Base-by-base conservation (phyloP, 2,888 invertebrate species). In the Agriopis leucophaearia region DNA sequence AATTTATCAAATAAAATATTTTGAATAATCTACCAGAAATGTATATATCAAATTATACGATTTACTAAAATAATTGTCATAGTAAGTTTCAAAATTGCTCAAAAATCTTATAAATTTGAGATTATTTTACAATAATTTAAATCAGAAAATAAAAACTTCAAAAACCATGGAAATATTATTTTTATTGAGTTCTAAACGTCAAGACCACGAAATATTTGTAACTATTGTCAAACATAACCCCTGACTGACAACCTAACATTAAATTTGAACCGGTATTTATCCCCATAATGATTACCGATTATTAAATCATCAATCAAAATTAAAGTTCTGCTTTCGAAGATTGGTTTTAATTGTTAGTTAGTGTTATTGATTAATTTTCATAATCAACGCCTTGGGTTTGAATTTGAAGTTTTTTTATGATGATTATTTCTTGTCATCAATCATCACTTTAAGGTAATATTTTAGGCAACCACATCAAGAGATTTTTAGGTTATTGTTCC, bases 261-360 rank as follows among this genome's bases (percentile, higher is more conserved):
- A 59, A 27, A 40, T 27, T 18, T 27, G n/a, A 59, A 50, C 59
- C 78, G 75, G 81, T 82, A 81, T 82, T 82, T 80, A 68, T 72
- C 75, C 48, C 36, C 66, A 69, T 75, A 77, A 55, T 74, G 82
- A 83, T 85, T 82, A 77, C 74, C 75, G 80, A 85, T 87, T 87
- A 88, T 88, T 87, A 88, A 78, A 85, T 85, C 86, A 89, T 89
- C 89, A 86, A 88, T 89, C 88, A 84, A 77, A 75, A 83, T 84
- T 81, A 81, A 79, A 77, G 70, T 59, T 70, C 66, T 73, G 56
- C 69, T 64, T 70, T 73, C 64, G 72, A 66, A 74, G 78, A 78
- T 73, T 66, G 64, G 60, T 27, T 64, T 74, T 88, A 88, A 89
- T 88, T 86, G 79, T 78, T 64, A 76, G 75, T 71, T 81, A 44